Base-by-base conservation (phyloP, 2,797 vertebrate genomes). In the Prionace glauca region DNA sequence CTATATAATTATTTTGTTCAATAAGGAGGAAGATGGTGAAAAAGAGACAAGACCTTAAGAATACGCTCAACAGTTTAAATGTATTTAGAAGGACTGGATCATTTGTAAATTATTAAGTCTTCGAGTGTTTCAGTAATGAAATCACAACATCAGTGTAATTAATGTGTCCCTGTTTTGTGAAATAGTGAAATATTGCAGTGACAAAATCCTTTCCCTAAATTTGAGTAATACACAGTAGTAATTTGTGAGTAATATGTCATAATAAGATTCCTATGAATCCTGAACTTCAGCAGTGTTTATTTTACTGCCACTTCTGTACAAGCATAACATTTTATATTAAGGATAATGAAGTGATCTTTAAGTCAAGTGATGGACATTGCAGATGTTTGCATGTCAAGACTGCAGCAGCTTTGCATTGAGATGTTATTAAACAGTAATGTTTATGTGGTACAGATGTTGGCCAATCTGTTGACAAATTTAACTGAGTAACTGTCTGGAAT, bases 401-500 rank as follows among this genome's bases (percentile, higher is more conserved):
- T 77, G 93, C 45, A 74, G 71, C 50, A 60, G 71, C 26, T 95
- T 95, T 95, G 71, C n/a, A 14, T 77, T 95, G 32, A 45, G 36
- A 65, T 93, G 36, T 93, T 93, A 74, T 29, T 36, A 36, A 67
- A 32, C 69, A 74, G 45, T 56, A 18, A 94, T 74, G 41, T n/a
- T 5, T 69, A 50, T 22, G 4, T 69, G 41, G 69, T 69, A 56
- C 69, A 74, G 71, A 94, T 94, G 45, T 95, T 77, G 29, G 72
- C 20, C 71, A 95, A 95, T 77, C 41, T 56, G 45, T 56, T 95
- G 77, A 16, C 71, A 95, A 71, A 56, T 95, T 72, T 74, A 77
- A 29, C 93, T 95, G 72, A 92, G n/a, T n/a, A 95, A 72, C 93
- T 56, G 71, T 95, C 45, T 95, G 29, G 18, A 56, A 56, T 74